Base-by-base conservation (phyloP, 2,888 invertebrate genomes). In the Metacarcinus magister region DNA sequence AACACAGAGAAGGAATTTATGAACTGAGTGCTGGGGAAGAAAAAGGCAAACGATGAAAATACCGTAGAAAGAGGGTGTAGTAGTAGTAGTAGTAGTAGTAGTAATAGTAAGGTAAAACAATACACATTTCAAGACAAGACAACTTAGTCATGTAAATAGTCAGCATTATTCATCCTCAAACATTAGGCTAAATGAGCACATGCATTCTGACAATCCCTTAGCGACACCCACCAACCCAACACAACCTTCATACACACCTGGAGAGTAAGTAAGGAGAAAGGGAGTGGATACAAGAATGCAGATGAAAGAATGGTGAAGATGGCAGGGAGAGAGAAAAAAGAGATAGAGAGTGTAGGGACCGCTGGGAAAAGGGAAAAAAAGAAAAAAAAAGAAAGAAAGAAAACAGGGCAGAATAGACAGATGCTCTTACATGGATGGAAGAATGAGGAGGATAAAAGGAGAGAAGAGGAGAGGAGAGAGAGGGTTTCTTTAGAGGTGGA, bases 261-360 rank as follows among this genome's bases (percentile, higher is more conserved):
- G 48, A 23, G 54, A 48, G 28, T 10, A 28, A 16, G 48, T n/a
- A 19, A 28, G 46, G 48, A 16, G 5, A 28, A 48, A 16, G 92
- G 28, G 19, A 48, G 91, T 91, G 46, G 91, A 91, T n/a, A 91
- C 46, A 91, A 5, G 91, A 91, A 91, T 19, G 91, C 46, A 91
- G 91, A 91, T n/a, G 2, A 46, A 48, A 39, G 44, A 91, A 91
- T 46, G 91, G 90, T 23, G 90, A 90, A 44, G 90, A 39, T 43
- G 13, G 19, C 19, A 23, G 39, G n/a, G 16, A 2, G 19, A 48
- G 32, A 93, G 28, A 67, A 32, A 23, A 39, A 16, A 2, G 32
- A 32, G 43, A 32, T 7, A 19, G 90, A 19, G 19, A 19, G 28
- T 39, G 4, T 23, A 67, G 16, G 32, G 4, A 75, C 5, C 19